Evolutionary conservation across 1,140 invertebrate species (phyloP).

Genomic region (Rhyzopertha dominica): DNA sequence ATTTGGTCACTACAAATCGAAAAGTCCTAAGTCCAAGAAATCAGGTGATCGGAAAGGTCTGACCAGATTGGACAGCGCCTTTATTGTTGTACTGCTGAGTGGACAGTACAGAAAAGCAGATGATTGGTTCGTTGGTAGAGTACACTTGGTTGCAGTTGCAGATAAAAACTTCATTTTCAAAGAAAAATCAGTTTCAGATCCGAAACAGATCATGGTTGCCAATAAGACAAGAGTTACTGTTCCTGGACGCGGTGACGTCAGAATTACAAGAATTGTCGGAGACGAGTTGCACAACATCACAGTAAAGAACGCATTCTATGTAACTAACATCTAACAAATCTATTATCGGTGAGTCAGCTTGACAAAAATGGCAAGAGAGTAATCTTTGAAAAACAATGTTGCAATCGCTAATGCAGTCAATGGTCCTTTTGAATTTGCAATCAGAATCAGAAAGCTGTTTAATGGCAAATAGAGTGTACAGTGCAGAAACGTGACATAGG

Average conservation of each 20-base stretch:
- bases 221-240: no score
- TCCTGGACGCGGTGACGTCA: neutral
- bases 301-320: no score
- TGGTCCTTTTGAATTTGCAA: neutral
- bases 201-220: no score
- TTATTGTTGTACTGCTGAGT: no score
- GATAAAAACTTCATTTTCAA: no score
- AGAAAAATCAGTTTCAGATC: no score
- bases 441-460: neutral
- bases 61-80: no score
- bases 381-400: neutral
- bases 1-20: neutral
- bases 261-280: conserved; percentile 2
- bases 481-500: neutral
- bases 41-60: no score
- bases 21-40: neutral
- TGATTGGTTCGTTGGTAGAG: no score
- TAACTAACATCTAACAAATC: neutral
- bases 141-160: no score
- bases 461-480: neutral
- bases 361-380: conserved; percentile 1
- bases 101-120: no score
- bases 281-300: no score
- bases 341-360: conserved; percentile 1
- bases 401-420: neutral